Conservation (phyloP, 2,888 invertebrate genomes). For the Pristionchus maxplancki region DNA sequence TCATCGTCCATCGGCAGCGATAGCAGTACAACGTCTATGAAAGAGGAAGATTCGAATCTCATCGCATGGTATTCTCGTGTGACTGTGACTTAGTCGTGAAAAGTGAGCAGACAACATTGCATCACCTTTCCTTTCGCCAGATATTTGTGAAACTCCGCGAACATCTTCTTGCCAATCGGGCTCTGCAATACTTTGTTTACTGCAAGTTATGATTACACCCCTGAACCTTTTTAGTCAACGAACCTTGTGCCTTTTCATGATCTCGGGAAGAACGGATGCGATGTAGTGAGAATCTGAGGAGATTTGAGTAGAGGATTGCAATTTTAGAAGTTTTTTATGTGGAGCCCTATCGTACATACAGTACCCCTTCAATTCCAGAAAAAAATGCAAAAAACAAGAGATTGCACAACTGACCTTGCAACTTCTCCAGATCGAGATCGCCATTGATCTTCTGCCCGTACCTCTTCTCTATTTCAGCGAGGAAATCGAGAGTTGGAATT, state of each 20-base stretch:
- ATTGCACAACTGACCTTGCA: neutral
- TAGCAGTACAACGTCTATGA: neutral
- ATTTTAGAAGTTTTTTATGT: too few species aligned
- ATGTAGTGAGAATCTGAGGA: neutral
- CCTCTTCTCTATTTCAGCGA: neutral
- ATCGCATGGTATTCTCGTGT: too few species aligned
- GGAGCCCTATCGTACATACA: too few species aligned
- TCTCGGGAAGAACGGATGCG: neutral
- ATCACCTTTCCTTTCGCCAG: too few species aligned
- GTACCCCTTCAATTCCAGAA: too few species aligned
- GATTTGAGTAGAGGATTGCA: too few species aligned
- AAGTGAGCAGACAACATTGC: too few species aligned
- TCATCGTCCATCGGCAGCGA: neutral
- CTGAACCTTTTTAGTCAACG: neutral
- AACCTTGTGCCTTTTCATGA: neutral
- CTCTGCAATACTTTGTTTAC: neutral
- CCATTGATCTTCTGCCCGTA: neutral
- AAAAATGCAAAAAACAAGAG: too few species aligned
- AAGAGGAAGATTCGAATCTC: neutral
- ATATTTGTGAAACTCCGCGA: neutral
- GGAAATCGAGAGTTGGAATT: neutral
- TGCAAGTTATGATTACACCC: neutral
- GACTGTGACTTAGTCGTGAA: neutral
- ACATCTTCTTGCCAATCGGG: neutral
- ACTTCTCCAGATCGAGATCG: neutral